Evolutionary conservation across 2,888 invertebrate species (phyloP).

Genomic region (Melipona bicolor): DNA sequence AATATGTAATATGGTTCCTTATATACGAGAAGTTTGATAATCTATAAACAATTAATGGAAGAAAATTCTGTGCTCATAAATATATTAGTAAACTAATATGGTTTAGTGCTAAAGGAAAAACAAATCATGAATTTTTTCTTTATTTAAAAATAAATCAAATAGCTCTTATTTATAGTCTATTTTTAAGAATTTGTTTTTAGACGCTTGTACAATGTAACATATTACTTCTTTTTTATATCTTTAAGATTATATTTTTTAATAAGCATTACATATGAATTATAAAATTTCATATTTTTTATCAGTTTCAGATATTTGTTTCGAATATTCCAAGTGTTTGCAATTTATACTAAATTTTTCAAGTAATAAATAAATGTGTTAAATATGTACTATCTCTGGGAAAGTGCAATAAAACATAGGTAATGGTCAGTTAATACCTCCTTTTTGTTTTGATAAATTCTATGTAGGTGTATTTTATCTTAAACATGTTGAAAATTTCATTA

Average conservation of each 20-base stretch:
- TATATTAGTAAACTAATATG: conserved; percentile 34
- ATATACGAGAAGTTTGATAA: conserved; percentile 41
- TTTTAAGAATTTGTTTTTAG: conserved; percentile 72
- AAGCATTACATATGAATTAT: conserved; percentile 35
- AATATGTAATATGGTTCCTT: conserved; percentile 57
- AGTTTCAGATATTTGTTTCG: conserved; percentile 38
- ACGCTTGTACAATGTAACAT: conserved; percentile 53
- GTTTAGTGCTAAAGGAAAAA: conserved; percentile 31
- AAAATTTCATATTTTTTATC: conserved; percentile 20
- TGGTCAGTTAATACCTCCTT: conserved; percentile 11
- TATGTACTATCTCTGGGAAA: conserved; percentile 81
- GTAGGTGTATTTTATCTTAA: not conserved
- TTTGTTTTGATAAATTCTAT: conserved; percentile 14
- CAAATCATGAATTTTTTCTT: conserved; percentile 30
- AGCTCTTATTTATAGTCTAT: conserved; percentile 55
- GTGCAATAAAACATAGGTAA: conserved; percentile 80
- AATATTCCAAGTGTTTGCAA: conserved; percentile 60
- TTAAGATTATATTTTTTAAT: conserved; percentile 68
- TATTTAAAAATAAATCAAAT: conserved; percentile 52
- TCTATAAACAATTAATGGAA: conserved; percentile 24
- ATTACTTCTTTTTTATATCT: conserved; percentile 53
- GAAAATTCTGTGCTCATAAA: conserved; percentile 41
- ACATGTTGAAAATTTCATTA: not conserved
- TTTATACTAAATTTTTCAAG: conserved; percentile 55
- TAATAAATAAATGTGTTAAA: conserved; percentile 66